phyloP scores from a whole-genome alignment of 2,797 vertebrate species.

The Phaenicophaeus curvirostris region DNA sequence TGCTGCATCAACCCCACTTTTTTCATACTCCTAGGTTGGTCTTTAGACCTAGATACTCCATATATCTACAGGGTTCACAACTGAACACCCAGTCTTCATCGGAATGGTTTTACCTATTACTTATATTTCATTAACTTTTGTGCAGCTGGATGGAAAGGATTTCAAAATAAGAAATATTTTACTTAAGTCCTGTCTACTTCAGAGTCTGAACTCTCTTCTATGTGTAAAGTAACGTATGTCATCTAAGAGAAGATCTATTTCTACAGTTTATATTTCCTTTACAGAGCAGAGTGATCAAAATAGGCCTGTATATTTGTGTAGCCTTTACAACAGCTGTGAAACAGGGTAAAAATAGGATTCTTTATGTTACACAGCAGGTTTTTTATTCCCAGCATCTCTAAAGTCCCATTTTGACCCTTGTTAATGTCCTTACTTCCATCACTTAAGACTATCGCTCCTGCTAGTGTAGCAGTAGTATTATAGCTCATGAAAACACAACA shows the following conservation, averaged over 20 bases:
- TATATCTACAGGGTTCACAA: not conserved
- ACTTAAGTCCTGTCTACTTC: not conserved
- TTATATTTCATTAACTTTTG: not conserved
- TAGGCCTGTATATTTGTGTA: not conserved
- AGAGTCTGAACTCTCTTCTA: not conserved
- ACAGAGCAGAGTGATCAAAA: not conserved
- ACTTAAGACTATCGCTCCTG: not conserved
- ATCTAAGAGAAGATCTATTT: not conserved
- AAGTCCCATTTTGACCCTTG: not conserved
- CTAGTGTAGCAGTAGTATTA: not conserved
- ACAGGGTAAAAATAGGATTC: not conserved
- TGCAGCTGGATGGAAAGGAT: not conserved
- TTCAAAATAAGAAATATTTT: not conserved
- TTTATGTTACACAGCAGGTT: accelerated
- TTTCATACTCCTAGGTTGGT: not conserved
- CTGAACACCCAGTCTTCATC: not conserved
- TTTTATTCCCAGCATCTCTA: not conserved
- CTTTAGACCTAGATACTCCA: not conserved
- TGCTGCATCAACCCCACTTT: not conserved
- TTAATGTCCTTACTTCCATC: not conserved
- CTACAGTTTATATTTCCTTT: not conserved
- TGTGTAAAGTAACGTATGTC: not conserved
- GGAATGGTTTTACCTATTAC: not conserved
- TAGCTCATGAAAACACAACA: not conserved
- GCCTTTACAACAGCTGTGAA: not conserved